Evolutionary conservation across 2,113 vertebrate genomes (phyloP).

Genomic region (Sminthopsis crassicaudata): DNA sequence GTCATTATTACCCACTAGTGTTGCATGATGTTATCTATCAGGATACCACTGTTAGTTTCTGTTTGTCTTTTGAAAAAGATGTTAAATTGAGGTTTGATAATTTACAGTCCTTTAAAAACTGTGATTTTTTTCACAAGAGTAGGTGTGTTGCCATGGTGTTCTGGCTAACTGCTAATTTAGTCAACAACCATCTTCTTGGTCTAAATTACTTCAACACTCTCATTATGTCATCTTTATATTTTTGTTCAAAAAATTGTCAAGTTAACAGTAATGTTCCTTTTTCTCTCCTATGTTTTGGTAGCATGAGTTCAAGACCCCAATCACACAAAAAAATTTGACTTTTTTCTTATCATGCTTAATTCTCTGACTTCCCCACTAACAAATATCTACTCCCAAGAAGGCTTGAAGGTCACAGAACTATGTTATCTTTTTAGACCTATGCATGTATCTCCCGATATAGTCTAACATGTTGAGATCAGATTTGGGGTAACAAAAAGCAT

Average conservation of each 20-base stretch:
- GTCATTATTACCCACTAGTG: background rate
- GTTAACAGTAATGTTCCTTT: slow-evolving; percentile 8
- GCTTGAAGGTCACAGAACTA: slow-evolving; percentile 26
- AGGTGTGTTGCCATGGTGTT: slow-evolving; percentile 58
- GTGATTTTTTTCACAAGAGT: slow-evolving; percentile 34
- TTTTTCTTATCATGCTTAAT: background rate
- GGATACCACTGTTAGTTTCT: background rate
- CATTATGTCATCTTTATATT: slow-evolving; percentile 45
- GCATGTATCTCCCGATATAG: background rate
- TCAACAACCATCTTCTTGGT: slow-evolving; percentile 22
- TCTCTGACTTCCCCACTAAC: slow-evolving; percentile 23
- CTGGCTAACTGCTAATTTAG: slow-evolving; percentile 62
- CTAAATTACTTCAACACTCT: slow-evolving; percentile 22
- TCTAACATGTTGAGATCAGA: slow-evolving; percentile 34
- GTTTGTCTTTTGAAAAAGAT: slow-evolving; percentile 30
- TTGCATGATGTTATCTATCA: background rate
- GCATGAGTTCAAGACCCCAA: background rate
- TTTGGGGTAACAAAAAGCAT: background rate
- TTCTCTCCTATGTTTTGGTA: slow-evolving; percentile 17
- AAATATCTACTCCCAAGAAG: background rate
- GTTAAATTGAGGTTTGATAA: slow-evolving; percentile 44
- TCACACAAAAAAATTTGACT: slow-evolving; percentile 45
- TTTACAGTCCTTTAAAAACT: slow-evolving; percentile 30
- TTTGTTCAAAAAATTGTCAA: slow-evolving; percentile 21
- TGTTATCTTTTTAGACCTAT: slow-evolving; percentile 32